phyloP scores from a whole-genome alignment of 2,797 vertebrate genomes.

The Onychomys arenicola region DNA sequence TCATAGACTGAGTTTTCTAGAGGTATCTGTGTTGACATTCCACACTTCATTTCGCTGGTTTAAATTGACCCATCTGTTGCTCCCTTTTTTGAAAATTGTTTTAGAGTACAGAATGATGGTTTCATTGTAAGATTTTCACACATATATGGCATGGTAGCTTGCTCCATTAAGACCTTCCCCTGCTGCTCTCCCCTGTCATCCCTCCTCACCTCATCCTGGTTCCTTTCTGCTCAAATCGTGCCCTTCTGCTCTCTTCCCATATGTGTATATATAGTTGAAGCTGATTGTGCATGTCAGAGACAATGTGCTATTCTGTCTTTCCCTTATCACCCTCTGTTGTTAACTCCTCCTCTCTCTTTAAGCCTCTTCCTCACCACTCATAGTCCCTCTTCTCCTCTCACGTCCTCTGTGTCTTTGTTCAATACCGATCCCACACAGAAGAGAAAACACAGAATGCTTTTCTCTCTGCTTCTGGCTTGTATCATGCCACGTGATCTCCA shows the following conservation, averaged over 20 bases:
- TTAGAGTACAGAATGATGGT: not conserved
- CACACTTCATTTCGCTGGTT: conserved; percentile 23
- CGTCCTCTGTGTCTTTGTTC: not conserved
- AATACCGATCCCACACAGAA: not conserved
- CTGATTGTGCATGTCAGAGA: not conserved
- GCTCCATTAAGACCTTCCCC: not conserved
- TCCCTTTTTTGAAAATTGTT: not conserved
- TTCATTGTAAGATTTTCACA: not conserved
- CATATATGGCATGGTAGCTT: not conserved
- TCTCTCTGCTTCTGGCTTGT: not conserved
- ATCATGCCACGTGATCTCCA: not conserved
- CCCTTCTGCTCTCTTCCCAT: not conserved
- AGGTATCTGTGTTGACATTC: not conserved
- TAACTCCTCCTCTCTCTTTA: not conserved
- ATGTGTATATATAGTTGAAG: not conserved
- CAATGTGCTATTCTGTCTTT: not conserved
- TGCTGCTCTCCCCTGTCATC: no score
- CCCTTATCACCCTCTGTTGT: no score
- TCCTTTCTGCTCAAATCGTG: not conserved
- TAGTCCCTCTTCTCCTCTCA: not conserved
- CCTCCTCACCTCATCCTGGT: not conserved
- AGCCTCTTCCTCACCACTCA: not conserved
- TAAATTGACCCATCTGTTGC: not conserved
- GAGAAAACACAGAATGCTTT: not conserved
- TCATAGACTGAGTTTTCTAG: conserved; percentile 28